Base-by-base conservation (phyloP, 2,797 vertebrate species). In the Spinus olivaceus region DNA sequence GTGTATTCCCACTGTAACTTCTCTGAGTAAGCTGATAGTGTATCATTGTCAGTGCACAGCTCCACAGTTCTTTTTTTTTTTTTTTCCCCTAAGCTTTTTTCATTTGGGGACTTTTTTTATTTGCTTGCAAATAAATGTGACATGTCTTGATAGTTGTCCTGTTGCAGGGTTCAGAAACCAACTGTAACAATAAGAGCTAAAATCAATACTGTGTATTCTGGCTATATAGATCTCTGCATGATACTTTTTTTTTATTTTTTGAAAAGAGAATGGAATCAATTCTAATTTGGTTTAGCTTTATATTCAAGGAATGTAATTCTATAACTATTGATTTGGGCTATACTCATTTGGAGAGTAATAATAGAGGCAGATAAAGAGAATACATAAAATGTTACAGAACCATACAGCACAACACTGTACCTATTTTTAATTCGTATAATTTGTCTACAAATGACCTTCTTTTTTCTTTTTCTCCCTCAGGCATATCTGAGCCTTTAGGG, bases 1-100 rank as follows among this genome's bases (percentile, higher is more conserved):
- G 99, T 99, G 99, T 99, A 99, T 99, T 99, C 99, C 98, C 98
- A 98, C 98, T 98, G 98, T 98, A 98, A 98, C 98, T 98, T 98
- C 99, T 98, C 98, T 98, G 98, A 98, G 98, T 98, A 99, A 99
- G 98, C 98, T 98, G 98, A 98, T 98, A 98, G 98, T 99, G 99
- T 98, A 98, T 99, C 99, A 99, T 98, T 99, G 99, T 99, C 99
- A 99, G 94, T 97, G 96, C 97, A 97, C 97, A 98, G 97, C 96
- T 97, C 93, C 81, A 72, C 72, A 33, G 95, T 90, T 94, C 80
- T 91, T 92, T 49, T 94, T 91, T 33, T n/a, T 39, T 76, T 30
- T 49, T 49, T 35, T 10, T 1, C 0, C 54, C 66, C 70, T 93
- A 95, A 97, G 88, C 96, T 96, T 97, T 96, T 97, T 97, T 97